A percentile compares a stretch with the other conserved stretches of the same genome.
These are phyloP conservation scores for Cryptoblepharus egeriae DNA, from an alignment of 2,797 vertebrate species.

Conservation along the genomic window DNA sequence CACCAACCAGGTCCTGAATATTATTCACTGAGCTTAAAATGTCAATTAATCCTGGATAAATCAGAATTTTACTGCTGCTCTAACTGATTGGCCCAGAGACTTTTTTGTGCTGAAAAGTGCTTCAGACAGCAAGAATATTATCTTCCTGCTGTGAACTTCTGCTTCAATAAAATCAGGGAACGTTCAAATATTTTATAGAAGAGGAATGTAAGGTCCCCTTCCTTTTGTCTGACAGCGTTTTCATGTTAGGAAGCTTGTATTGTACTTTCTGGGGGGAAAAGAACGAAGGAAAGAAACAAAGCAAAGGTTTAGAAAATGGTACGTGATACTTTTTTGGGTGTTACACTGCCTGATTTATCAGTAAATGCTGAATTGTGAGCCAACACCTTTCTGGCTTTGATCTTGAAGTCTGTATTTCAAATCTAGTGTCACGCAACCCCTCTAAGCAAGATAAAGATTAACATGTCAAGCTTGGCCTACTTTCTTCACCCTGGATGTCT, in stretches of 20 bases:
- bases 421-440: slow-evolving; percentile 1
- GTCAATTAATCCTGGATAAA: slow-evolving; percentile 48
- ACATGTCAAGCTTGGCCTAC: neutral
- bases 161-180: slow-evolving; percentile 31
- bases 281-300: slow-evolving; percentile 9
- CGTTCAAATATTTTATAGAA: slow-evolving; percentile 48
- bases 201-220: slow-evolving; percentile 45
- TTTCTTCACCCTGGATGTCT: neutral
- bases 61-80: slow-evolving; percentile 57
- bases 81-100: slow-evolving; percentile 44
- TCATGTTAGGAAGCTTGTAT: slow-evolving; percentile 40
- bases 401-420: neutral
- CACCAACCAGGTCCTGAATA: slow-evolving; percentile 38
- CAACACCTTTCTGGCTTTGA: neutral
- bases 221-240: slow-evolving; percentile 35
- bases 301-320: slow-evolving; percentile 20
- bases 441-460: neutral
- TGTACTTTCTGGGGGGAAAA: slow-evolving; percentile 42
- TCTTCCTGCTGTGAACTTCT: slow-evolving; percentile 38
- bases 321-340: slow-evolving; percentile 11
- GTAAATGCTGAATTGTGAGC: neutral
- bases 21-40: slow-evolving; percentile 51
- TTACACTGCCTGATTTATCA: slow-evolving; percentile 49
- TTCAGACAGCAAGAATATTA: slow-evolving; percentile 45
- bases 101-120: slow-evolving; percentile 53